Evolutionary conservation across 2,888 invertebrate species (phyloP).

Genomic region (Anthophora plumipes): DNA sequence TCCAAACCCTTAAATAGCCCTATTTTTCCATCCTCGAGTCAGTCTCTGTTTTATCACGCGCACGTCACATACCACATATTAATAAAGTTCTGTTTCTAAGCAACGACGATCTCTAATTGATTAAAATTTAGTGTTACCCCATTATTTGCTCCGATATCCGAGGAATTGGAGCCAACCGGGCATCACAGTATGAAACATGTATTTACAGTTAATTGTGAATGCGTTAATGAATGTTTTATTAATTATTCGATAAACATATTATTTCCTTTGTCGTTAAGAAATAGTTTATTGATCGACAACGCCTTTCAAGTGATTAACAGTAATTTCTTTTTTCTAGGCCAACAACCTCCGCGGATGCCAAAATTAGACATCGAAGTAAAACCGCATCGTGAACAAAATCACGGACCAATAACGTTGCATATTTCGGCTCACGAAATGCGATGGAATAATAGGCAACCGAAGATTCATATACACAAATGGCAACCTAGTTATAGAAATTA

Average conservation of each 20-base stretch:
- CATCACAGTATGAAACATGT: no score
- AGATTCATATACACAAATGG: conserved; percentile 65
- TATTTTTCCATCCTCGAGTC: no score
- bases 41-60: no score
- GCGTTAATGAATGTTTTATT: not conserved
- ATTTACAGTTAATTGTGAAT: no score
- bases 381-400: conserved; percentile 26
- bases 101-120: no score
- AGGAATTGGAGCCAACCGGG: no score
- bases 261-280: not conserved
- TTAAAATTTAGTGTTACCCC: no score
- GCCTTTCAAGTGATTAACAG: no score
- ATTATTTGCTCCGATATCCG: no score
- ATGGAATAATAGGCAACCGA: conserved; percentile 61
- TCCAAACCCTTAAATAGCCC: no score
- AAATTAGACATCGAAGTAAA: conserved; percentile 50
- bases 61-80: no score
- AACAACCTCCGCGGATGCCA: conserved; percentile 57
- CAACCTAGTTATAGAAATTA: conserved; percentile 23
- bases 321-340: conserved; percentile 64
- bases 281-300: not conserved
- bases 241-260: not conserved
- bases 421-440: conserved; percentile 46
- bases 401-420: conserved; percentile 58
- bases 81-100: no score